Evolutionary conservation across 2,888 invertebrate species (phyloP), one percentile per base, ranked within the genome.

Genomic region (Euplagia quadripunctaria): DNA sequence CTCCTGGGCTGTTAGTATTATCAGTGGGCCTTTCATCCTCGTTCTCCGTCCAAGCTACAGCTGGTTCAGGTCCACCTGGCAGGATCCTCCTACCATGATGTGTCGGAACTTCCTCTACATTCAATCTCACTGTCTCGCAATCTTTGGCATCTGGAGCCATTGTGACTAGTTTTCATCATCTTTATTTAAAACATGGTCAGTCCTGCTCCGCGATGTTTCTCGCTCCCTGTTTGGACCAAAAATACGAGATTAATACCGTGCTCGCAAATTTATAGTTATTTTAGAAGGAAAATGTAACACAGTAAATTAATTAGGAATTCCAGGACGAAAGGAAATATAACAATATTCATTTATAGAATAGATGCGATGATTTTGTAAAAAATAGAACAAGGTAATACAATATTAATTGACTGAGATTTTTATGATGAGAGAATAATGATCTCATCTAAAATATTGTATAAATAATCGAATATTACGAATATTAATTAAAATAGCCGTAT

Each of bases 61-160:
- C 89, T 2, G 92, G 87, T 17, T 84, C 82, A 41, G 84, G 80
- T 20, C 83, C 88, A 43, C 88, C 87, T 4, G 92, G 94, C 42
- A 91, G 71, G 17, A 93, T 86, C 69, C 90, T 83, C 46, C 91
- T 83, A 8, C 92, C 89, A 71, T 88, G 90, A 74, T 89, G 85
- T 76, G 82, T 76, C 58, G 86, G 79, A 75, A 88, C 82, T 82
- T 80, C 85, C 66, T 87, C 87, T 51, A 76, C 86, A 73, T 87
- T 88, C 72, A 91, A 85, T 76, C 86, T 86, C 79, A 88, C 89
- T 72, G 90, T 87, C 81, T 91, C 93, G 85, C 89, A 91, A 80
- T 90, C 85, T 84, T 87, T 90, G 76, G 88, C 91, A 76, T 92
- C 83, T n/a, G 91, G 91, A 82, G 93, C 87, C 94, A 94, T 94